Evolutionary conservation across 2,888 invertebrate genomes (phyloP), one percentile per base, ranked within the genome.

Genomic region (Cephus rjabovi): DNA sequence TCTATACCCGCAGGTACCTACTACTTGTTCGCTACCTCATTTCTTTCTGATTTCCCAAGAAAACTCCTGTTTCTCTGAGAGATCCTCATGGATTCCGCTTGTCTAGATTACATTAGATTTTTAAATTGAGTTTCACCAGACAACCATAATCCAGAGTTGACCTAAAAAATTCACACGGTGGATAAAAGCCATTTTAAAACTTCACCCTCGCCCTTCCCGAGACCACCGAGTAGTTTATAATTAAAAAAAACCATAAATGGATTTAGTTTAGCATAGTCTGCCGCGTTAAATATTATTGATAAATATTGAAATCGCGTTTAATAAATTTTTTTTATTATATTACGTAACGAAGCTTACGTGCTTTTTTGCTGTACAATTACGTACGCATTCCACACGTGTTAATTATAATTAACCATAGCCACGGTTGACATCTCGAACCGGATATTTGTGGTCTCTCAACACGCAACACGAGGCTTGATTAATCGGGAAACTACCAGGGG

Each of bases 341-440:
- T 9, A 56, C 23, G 0, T 56, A 56, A 56, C 23, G 9, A 56
- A 56, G 56, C 56, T 23, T 23, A 56, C 56, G 56, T 56, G 56
- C 15, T 23, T 23, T 23, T 23, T 23, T 56, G 0, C 56, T 56
- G 23, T 84, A 83, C 77, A 81, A 77, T 77, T 76, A 76, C 34
- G 79, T 74, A 76, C 74, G 76, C 77, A 78, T 83, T 81, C 78
- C 73, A 75, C 11, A 69, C 75, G 71, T 82, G 79, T 78, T 86
- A 85, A 86, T 84, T 82, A 84, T 83, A 86, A 86, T 86, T 86
- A 86, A 82, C 79, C 35, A 74, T 69, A 71, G 68, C 71, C 75
- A 23, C 37, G 74, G 56, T 76, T 77, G 83, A 80, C 80, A 79
- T 75, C 78, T 69, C 40, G 69, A 40, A 23, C 79, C 74, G 79